Conservation (phyloP, 2,113 vertebrate species). For the Camelus bactrianus region DNA sequence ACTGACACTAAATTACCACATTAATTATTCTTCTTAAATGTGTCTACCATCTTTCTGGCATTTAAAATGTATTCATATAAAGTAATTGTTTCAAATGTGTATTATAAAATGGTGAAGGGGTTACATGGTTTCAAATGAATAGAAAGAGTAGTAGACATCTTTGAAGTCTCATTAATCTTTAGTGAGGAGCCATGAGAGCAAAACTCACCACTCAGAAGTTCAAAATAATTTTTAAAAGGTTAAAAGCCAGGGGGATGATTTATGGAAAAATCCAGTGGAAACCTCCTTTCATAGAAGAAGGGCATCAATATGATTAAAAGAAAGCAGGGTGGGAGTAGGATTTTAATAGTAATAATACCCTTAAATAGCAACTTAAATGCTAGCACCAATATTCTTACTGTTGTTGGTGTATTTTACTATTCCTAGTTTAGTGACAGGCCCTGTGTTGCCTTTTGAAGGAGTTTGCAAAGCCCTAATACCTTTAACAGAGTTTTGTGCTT, state of each 20-base stretch:
- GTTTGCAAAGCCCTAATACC: background rate
- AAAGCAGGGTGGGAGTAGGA: background rate
- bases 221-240: background rate
- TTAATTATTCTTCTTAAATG: background rate
- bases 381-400: background rate
- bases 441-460: background rate
- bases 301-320: background rate
- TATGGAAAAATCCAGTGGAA: background rate
- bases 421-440: background rate
- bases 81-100: conserved; percentile 58
- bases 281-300: background rate
- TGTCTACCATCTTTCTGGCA: conserved; percentile 22
- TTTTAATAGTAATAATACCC: background rate
- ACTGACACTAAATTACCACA: background rate
- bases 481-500: background rate
- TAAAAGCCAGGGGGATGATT: background rate
- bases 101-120: conserved; percentile 10
- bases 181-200: background rate
- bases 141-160: background rate
- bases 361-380: background rate
- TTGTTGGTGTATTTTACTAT: background rate
- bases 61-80: conserved; percentile 32
- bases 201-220: background rate
- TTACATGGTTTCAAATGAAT: background rate
- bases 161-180: background rate